These are phyloP conservation scores for Hybognathus amarus DNA, from an alignment of 2,797 vertebrate genomes.

Conservation along the genomic window DNA sequence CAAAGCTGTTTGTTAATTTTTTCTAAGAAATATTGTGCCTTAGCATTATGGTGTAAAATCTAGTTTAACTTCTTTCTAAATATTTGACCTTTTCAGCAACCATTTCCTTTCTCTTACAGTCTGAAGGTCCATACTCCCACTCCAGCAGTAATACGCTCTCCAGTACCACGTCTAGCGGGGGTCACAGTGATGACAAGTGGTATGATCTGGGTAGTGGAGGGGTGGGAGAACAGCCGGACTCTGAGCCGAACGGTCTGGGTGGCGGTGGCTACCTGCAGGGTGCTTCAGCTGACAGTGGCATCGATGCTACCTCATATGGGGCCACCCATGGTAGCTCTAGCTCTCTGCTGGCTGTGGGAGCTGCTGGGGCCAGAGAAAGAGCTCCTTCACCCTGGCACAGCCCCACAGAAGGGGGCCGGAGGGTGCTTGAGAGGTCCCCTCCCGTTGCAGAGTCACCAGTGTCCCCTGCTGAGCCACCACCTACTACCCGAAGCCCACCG, in stretches of 20 bases:
- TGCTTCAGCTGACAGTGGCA: conserved; percentile 92
- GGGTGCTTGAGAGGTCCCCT: conserved; percentile 80
- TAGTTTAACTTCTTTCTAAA: background rate
- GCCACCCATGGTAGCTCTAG: conserved; percentile 85
- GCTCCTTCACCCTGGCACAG: conserved; percentile 91
- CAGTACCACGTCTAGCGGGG: conserved; percentile 93
- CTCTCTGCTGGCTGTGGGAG: conserved; percentile 84
- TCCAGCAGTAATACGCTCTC: conserved; percentile 98
- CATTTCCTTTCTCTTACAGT: conserved; percentile 70
- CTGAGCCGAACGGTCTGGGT: conserved; percentile 90
- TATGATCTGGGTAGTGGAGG: conserved; percentile 87
- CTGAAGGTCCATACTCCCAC: conserved; percentile 94
- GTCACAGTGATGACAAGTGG: conserved; percentile 98
- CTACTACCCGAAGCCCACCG: conserved; percentile 82
- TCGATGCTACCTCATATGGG: conserved; percentile 90
- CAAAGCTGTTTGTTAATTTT: background rate
- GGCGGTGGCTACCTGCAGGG: conserved; percentile 91
- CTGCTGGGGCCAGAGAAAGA: conserved; percentile 80
- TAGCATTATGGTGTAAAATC: background rate
- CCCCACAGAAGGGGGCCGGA: conserved; percentile 87
- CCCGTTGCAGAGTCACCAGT: conserved; percentile 84
- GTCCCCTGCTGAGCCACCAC: conserved; percentile 78
- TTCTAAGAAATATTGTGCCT: background rate
- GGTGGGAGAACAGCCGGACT: conserved; percentile 80
- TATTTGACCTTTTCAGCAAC: background rate